Conservation (phyloP, 1,140 invertebrate genomes). For the Danaus plexippus region DNA sequence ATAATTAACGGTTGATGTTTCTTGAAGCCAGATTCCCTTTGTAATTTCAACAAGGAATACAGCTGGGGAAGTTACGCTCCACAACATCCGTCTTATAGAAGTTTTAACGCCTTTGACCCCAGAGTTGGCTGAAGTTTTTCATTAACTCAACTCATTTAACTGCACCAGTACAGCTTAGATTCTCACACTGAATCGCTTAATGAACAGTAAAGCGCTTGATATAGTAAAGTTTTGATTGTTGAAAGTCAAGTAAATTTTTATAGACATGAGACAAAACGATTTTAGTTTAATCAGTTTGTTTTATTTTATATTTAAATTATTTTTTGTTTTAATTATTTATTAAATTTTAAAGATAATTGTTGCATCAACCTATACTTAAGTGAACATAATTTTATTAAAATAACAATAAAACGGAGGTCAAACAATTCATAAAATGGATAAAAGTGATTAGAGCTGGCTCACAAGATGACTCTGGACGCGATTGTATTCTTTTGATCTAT, state of each 20-base stretch:
- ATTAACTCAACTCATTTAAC: slow-evolving; percentile 30
- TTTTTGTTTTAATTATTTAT: too few species aligned
- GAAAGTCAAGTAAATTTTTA: slow-evolving; percentile 11
- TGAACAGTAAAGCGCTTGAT: slow-evolving; percentile 29
- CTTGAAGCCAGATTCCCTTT: too few species aligned
- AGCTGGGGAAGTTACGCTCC: neutral
- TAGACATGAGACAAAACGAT: slow-evolving; percentile 38
- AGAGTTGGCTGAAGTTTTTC: slow-evolving; percentile 26
- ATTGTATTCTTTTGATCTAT: neutral
- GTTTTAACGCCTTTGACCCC: slow-evolving; percentile 25
- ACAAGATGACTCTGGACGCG: slow-evolving; percentile 1
- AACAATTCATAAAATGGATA: slow-evolving; percentile 8
- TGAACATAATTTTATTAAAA: too few species aligned
- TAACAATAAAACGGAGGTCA: neutral
- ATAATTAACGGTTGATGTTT: too few species aligned
- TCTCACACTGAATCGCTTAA: slow-evolving; percentile 24
- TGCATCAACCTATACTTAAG: too few species aligned
- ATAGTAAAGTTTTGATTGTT: slow-evolving; percentile 35
- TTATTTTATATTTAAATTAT: too few species aligned
- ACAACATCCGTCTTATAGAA: slow-evolving; percentile 16
- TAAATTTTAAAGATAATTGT: too few species aligned
- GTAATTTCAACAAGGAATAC: too few species aligned
- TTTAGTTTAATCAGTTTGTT: neutral
- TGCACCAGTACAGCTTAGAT: slow-evolving; percentile 16
- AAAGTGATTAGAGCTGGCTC: slow-evolving; percentile 1